Percentiles rank a stretch among this genome's conserved stretches.
Conservation (phyloP, 2,888 invertebrate genomes). For the Maniola hyperantus region DNA sequence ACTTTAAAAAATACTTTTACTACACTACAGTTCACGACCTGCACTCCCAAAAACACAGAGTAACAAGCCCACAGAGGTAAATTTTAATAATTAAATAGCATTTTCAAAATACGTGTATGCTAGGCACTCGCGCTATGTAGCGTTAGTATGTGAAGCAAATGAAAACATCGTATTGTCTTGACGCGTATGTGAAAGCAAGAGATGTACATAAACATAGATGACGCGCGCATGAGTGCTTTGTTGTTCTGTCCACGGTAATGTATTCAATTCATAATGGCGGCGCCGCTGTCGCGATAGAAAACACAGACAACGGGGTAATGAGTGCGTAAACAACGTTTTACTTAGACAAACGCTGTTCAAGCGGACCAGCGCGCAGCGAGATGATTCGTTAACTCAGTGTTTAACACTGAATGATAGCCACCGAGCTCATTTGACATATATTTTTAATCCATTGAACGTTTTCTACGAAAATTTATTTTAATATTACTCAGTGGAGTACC, state of each 20-base stretch:
- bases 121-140: slow-evolving; percentile 21
- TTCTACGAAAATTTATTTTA: too few species aligned
- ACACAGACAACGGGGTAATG: slow-evolving; percentile 45
- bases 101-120: slow-evolving; percentile 1
- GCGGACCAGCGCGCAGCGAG: slow-evolving; percentile 23
- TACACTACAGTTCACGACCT: background rate
- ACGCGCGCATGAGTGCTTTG: slow-evolving; percentile 49
- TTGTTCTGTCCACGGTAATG: slow-evolving; percentile 44
- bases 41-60: slow-evolving; percentile 42
- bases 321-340: slow-evolving; percentile 38
- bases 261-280: slow-evolving; percentile 37
- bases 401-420: too few species aligned
- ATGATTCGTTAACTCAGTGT: too few species aligned
- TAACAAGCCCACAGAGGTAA: slow-evolving; percentile 32
- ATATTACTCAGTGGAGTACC: too few species aligned
- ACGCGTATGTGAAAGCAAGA: slow-evolving; percentile 58
- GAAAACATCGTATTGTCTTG: slow-evolving; percentile 44
- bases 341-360: slow-evolving; percentile 28
- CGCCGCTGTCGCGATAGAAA: slow-evolving; percentile 49
- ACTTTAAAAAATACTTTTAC: background rate
- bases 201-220: slow-evolving; percentile 49
- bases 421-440: too few species aligned
- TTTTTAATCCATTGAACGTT: too few species aligned
- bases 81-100: slow-evolving; percentile 14
- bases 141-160: slow-evolving; percentile 40